Conservation (phyloP, 2,888 invertebrate species). For the Cheilosia grossa region DNA sequence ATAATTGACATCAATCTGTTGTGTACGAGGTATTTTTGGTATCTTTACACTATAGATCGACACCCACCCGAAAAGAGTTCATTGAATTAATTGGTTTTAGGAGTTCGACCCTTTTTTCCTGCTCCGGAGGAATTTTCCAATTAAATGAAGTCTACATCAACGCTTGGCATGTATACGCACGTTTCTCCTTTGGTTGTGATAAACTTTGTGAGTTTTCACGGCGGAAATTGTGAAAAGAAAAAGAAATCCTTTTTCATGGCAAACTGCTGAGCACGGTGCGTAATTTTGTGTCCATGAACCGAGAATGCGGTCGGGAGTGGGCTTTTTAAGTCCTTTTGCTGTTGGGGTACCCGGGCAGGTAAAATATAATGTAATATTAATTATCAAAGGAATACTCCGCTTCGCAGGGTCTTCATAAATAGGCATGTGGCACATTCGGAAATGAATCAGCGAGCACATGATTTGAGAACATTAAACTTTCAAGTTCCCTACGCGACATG, state of each 20-base stretch:
- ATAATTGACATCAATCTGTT: constrained; percentile 48
- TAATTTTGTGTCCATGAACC: not conserved
- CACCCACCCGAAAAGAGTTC: not conserved
- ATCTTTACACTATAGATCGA: constrained; percentile 1
- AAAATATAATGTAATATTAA: constrained; percentile 1
- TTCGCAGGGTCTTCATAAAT: not conserved
- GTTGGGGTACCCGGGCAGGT: not conserved
- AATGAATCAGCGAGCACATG: constrained; percentile 25
- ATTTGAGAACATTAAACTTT: not conserved
- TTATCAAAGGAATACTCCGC: constrained; percentile 20
- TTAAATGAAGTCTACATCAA: constrained; percentile 36
- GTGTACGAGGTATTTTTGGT: not conserved
- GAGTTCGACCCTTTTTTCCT: constrained; percentile 11
- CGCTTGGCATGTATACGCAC: constrained; percentile 23
- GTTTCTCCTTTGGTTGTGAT: constrained; percentile 23
- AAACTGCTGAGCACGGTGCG: constrained; percentile 17
- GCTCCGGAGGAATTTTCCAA: constrained; percentile 44
- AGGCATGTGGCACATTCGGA: not conserved
- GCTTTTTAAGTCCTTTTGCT: not conserved
- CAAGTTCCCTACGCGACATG: not conserved
- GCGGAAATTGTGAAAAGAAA: not conserved
- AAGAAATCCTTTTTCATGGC: not conserved
- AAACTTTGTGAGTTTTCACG: constrained; percentile 29
- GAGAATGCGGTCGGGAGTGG: not conserved
- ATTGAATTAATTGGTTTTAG: constrained; percentile 36